Conservation (phyloP, 1,140 invertebrate species). For the Mercenaria mercenaria region DNA sequence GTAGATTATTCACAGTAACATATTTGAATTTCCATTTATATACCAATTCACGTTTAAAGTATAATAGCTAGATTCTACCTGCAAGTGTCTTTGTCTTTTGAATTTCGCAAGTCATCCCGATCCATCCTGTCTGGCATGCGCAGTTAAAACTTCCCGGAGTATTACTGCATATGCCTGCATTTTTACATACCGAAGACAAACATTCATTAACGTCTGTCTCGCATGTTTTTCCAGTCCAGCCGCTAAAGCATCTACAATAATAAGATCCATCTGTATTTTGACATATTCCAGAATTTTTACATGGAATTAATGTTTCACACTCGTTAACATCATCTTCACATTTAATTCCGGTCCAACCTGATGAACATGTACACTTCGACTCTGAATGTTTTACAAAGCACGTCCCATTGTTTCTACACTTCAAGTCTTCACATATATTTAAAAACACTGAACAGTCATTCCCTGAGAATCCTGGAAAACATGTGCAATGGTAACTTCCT, state of each 20-base stretch:
- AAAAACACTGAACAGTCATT: slow-evolving; percentile 47
- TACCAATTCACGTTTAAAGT: no score
- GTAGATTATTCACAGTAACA: no score
- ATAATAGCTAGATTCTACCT: not conserved
- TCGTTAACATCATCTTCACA: slow-evolving; percentile 61
- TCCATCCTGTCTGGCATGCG: slow-evolving; percentile 48
- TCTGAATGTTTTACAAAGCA: slow-evolving; percentile 41
- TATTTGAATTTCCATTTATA: no score
- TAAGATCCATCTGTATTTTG: slow-evolving; percentile 56
- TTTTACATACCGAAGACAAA: slow-evolving; percentile 48
- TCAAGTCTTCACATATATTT: slow-evolving; percentile 7
- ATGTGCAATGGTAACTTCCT: slow-evolving; percentile 64
- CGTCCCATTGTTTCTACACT: slow-evolving; percentile 29
- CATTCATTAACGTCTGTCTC: slow-evolving; percentile 65
- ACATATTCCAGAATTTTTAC: slow-evolving; percentile 64
- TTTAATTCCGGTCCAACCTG: slow-evolving; percentile 58
- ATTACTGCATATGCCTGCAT: slow-evolving; percentile 52
- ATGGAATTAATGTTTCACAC: slow-evolving; percentile 62
- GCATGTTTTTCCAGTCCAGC: slow-evolving; percentile 67
- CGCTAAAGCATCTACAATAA: slow-evolving; percentile 62
- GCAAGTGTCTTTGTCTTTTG: not conserved
- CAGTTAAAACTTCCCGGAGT: slow-evolving; percentile 47
- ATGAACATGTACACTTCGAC: slow-evolving; percentile 49
- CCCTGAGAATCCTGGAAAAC: slow-evolving; percentile 60
- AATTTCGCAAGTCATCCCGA: slow-evolving; percentile 55